Evolutionary conservation across 2,888 invertebrate genomes (phyloP).

Genomic region (Phengaris alcon): DNA sequence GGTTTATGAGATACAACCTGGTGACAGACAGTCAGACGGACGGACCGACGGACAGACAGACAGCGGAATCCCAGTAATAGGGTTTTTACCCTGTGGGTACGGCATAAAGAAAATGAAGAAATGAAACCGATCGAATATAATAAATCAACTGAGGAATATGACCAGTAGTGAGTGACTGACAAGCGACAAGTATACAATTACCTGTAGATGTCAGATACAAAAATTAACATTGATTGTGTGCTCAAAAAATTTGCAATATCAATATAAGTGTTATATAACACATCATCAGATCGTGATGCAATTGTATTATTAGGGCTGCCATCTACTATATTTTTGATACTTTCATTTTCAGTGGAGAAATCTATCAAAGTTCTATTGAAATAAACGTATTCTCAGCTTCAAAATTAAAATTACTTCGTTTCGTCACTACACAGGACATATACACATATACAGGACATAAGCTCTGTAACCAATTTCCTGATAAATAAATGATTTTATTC

Average conservation of each 20-base stretch:
- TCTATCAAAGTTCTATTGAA: no score
- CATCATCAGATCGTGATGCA: slow-evolving; percentile 13
- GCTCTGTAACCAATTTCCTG: no score
- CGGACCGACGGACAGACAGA: no score
- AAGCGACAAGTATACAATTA: slow-evolving; percentile 3
- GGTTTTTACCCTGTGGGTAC: no score
- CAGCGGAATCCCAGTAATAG: no score
- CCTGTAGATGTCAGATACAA: slow-evolving; percentile 17
- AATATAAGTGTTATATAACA: slow-evolving; percentile 27
- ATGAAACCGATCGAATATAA: not conserved
- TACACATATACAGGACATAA: no score
- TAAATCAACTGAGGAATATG: not conserved
- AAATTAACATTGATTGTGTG: slow-evolving; percentile 16
- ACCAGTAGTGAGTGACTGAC: not conserved
- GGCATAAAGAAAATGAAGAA: not conserved
- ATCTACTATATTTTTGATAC: not conserved
- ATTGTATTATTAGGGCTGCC: not conserved
- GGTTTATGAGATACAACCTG: no score
- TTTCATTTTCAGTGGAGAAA: no score
- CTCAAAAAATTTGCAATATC: slow-evolving; percentile 26
- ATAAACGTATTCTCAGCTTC: not conserved
- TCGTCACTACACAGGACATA: no score
- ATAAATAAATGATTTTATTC: no score
- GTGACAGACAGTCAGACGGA: no score
- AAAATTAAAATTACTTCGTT: no score